These are phyloP conservation scores for Pollenia angustigena DNA, from an alignment of 2,888 invertebrate species.

Conservation along the genomic window DNA sequence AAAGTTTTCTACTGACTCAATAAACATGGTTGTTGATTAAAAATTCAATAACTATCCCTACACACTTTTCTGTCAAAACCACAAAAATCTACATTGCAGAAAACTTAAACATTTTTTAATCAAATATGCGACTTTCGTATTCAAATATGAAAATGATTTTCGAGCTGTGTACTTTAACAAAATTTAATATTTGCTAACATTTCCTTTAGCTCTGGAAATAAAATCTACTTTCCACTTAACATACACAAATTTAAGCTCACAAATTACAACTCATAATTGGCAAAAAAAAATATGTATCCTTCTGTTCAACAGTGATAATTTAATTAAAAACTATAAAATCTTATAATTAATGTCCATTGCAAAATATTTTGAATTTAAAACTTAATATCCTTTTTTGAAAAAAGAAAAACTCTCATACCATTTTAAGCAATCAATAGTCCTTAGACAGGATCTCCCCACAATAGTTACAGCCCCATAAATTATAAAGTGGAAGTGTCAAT, in stretches of 20 bases:
- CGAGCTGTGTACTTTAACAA: too few relatives aligned
- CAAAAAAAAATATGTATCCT: background rate
- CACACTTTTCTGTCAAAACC: too few relatives aligned
- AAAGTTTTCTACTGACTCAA: too few relatives aligned
- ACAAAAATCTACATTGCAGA: too few relatives aligned
- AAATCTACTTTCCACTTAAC: too few relatives aligned
- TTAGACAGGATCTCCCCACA: conserved; percentile 59
- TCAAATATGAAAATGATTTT: too few relatives aligned
- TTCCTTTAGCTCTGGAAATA: too few relatives aligned
- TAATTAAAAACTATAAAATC: conserved; percentile 66
- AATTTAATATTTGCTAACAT: too few relatives aligned
- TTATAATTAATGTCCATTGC: conserved; percentile 57
- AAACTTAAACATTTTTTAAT: too few relatives aligned
- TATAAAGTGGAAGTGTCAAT: conserved; percentile 78
- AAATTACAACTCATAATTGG: conserved; percentile 12
- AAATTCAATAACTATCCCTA: too few relatives aligned
- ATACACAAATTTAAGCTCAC: background rate
- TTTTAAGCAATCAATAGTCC: conserved; percentile 23
- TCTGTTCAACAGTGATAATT: conserved; percentile 56
- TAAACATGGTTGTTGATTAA: too few relatives aligned
- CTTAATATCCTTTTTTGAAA: conserved; percentile 34
- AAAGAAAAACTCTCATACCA: background rate
- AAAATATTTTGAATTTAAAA: conserved; percentile 20
- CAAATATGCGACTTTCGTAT: too few relatives aligned
- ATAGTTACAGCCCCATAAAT: conserved; percentile 58